phyloP scores from a whole-genome alignment of 1,140 invertebrate genomes.

The Cydia fagiglandana region DNA sequence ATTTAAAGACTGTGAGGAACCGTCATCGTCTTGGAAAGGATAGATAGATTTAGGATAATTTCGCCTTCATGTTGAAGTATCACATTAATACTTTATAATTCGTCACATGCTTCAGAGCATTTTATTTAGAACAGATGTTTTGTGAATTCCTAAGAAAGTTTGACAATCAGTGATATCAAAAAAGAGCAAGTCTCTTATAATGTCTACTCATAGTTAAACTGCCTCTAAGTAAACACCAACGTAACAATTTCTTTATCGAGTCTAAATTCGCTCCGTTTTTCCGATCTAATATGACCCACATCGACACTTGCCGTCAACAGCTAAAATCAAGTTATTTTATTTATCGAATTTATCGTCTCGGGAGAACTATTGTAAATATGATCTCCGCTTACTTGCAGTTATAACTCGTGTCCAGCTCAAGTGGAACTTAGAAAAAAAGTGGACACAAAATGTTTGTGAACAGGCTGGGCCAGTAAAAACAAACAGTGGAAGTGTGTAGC shows the following conservation, averaged over 20 bases:
- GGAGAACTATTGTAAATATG: not conserved
- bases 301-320: not conserved
- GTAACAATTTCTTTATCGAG: not conserved
- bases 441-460: not conserved
- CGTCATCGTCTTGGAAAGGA: too few species aligned
- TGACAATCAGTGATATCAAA: not conserved
- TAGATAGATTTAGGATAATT: too few species aligned
- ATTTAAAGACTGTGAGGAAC: too few species aligned
- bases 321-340: not conserved
- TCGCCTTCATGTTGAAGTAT: too few species aligned
- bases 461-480: not conserved
- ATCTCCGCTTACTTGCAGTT: not conserved
- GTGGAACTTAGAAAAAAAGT: not conserved
- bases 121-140: too few species aligned
- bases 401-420: not conserved
- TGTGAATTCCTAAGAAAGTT: too few species aligned
- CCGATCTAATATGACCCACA: not conserved
- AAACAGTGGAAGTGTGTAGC: conserved; percentile 2
- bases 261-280: not conserved
- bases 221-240: not conserved
- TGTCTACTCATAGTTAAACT: not conserved
- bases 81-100: too few species aligned
- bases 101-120: too few species aligned
- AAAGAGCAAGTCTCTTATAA: not conserved
- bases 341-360: not conserved